Conservation (phyloP, 2,113 vertebrate species). For the Tachysurus vachellii region DNA sequence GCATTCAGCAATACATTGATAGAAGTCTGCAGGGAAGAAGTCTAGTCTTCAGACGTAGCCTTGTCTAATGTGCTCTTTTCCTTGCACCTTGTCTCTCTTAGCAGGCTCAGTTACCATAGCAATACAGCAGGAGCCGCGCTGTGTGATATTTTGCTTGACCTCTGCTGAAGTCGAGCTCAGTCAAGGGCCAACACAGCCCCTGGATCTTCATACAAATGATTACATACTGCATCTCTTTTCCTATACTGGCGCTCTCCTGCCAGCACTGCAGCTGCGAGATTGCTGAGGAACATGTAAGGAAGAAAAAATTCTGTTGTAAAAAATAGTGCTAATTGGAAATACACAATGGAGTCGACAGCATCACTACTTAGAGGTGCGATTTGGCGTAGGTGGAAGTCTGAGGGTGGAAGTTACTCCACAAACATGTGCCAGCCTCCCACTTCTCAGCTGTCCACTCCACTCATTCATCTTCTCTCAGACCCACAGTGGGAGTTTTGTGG, state of each 20-base stretch:
- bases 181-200: slow-evolving; percentile 61
- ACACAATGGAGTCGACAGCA: slow-evolving; percentile 3
- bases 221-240: not conserved
- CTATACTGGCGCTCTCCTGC: not conserved
- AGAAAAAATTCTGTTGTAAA: slow-evolving; percentile 15
- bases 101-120: slow-evolving; percentile 73
- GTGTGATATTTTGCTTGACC: slow-evolving; percentile 73
- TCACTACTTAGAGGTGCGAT: slow-evolving; percentile 26
- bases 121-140: slow-evolving; percentile 62
- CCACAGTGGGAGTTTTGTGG: slow-evolving; percentile 40
- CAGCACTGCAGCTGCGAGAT: not conserved
- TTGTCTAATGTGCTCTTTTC: slow-evolving; percentile 37
- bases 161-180: slow-evolving; percentile 66
- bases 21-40: slow-evolving; percentile 26
- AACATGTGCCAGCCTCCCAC: slow-evolving; percentile 44
- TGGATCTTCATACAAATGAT: slow-evolving; percentile 51
- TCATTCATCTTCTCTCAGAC: slow-evolving; percentile 43
- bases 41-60: slow-evolving; percentile 10
- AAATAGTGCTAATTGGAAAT: slow-evolving; percentile 28
- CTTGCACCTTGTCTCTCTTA: slow-evolving; percentile 44
- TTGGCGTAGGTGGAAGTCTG: slow-evolving; percentile 32
- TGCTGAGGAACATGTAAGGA: not conserved
- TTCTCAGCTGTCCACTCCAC: slow-evolving; percentile 49
- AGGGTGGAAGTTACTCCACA: slow-evolving; percentile 44
- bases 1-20: slow-evolving; percentile 25